Base-by-base conservation (phyloP, 1,140 invertebrate genomes). In the Drosophila tristis region DNA sequence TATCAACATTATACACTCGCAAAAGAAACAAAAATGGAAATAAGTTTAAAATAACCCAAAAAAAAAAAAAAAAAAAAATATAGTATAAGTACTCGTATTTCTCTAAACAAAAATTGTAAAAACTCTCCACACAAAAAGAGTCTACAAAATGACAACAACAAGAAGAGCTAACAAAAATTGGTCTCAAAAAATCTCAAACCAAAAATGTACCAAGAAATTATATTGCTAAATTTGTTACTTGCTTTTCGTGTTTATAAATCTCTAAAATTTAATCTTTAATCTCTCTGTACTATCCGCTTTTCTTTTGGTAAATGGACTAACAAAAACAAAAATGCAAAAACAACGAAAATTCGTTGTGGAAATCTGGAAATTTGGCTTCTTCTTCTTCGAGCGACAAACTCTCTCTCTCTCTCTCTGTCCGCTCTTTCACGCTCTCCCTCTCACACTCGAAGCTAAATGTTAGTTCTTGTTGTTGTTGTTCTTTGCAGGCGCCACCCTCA, bases 391-490 rank as follows among this genome's bases (percentile, higher is more conserved):
- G 58, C 35, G 70, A 56, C 48, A 53, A 16, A 23, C 42, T 29
- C 45, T 67, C 31, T 44, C n/a, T 15, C 35, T 58, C 11, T 31
- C 20, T 45, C 16, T 23, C 20, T 58, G n/a, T 45, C 15, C 26
- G 54, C 25, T 44, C n/a, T 54, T 16, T 47, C 29, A 44, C 20
- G 20, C 16, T 59, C 47, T 48, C 11, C 43, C 42, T 74, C 16
- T 59, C 61, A 74, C 74, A 54, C 78, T 66, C 66, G 64, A 78
- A 80, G 85, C 79, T 91, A 86, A 91, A 91, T 84, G 90, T 91
- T 91, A 91, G 90, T 91, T 91, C 90, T 91, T 91, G 90, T 91
- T 91, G 87, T 90, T 91, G 87, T 90, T 87, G 89, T 87, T 91
- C 35, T 70, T 91, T 92, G 54, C 91, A 92, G 91, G 91, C 77